Evolutionary conservation across 30 jellyfish, hydroid and myxozoan species (phyloP), one percentile per base, ranked within the genome.

Genomic region (Pelagia noctiluca): DNA sequence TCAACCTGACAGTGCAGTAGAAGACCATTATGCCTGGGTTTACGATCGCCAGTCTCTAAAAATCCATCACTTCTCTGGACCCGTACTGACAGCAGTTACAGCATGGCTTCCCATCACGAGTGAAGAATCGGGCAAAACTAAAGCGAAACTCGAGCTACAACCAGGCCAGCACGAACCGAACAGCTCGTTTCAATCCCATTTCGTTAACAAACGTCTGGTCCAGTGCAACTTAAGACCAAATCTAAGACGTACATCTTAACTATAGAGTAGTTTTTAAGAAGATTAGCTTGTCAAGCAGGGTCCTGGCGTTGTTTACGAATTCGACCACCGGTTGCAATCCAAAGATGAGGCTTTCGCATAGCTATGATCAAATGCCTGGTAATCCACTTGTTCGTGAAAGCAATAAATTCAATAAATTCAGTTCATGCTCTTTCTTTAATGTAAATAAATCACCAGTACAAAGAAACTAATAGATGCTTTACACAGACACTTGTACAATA

Each of bases 261-360:
- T 52, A 52, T 52, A 52, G 68, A 35, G 70, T 54, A 69, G 8
- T 47, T 22, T 80, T 34, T 57, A 70, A 3, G 66, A 28, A 32
- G 82, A 53, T 64, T 63, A 80, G 25, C 76, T 60, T 52, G 50
- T 48, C 49, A 64, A 64, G 52, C 69, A 22, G 80, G 84, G 66
- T 8, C 67, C 54, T 35, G 26, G 66, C 25, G 71, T 19, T 48
- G 62, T 66, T 5, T n/a, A 7, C 53, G 48, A 80, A 80, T 80
- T 29, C 61, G 30, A 52, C 90, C 90, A 80, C 90, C 82, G 48
- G 90, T 47, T 26, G 82, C 34, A 38, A 73, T 29, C 29, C 72
- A 80, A 35, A 52, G 26, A 52, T 25, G 50, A 66, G 48, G 33
- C 78, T 19, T 48, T 38, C 33, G 65, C 72, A 47, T 36, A 19